Evolutionary conservation across 2,113 vertebrate species (phyloP).

Genomic region (Cyprinodon tularosa): DNA sequence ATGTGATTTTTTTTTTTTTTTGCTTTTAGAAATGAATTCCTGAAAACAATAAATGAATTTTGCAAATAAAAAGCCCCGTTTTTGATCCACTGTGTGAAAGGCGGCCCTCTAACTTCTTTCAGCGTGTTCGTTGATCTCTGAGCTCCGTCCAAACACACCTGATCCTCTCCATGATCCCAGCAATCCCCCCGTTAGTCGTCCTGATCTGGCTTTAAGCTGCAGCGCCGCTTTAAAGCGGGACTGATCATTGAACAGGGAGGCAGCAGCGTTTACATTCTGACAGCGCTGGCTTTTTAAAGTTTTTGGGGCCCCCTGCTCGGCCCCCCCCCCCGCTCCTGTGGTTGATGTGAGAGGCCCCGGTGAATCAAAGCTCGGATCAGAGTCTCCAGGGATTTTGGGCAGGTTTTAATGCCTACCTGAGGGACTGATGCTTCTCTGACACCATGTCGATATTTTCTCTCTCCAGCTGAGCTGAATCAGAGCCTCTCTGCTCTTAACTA

Average conservation of each 20-base stretch:
- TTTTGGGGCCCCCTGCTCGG: conserved; percentile 17
- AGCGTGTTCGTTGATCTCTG: conserved; percentile 30
- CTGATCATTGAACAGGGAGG: conserved; percentile 77
- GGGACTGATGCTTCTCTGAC: conserved; percentile 63
- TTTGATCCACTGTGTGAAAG: not conserved
- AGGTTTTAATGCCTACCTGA: conserved; percentile 71
- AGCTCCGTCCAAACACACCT: conserved; percentile 35
- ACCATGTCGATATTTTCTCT: conserved; percentile 69
- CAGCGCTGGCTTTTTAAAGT: conserved; percentile 54
- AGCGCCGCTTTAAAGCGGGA: conserved; percentile 48
- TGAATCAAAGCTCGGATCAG: conserved; percentile 59
- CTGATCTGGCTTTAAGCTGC: conserved; percentile 74
- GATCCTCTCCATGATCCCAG: conserved; percentile 36
- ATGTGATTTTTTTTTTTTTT: too few relatives aligned
- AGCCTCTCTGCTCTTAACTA: conserved; percentile 69
- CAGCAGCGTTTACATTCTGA: conserved; percentile 69
- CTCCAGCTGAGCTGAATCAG: conserved; percentile 67
- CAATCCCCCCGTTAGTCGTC: conserved; percentile 68
- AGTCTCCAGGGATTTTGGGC: conserved; percentile 36
- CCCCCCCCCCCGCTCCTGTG: not conserved
- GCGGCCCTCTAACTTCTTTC: conserved; percentile 4
- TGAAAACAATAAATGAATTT: too few relatives aligned
- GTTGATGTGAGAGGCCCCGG: conserved; percentile 65
- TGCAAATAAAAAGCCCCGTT: too few relatives aligned
- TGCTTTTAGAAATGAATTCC: too few relatives aligned